These are phyloP conservation scores for Athalia rosae DNA, from an alignment of 2,888 invertebrate species.

Conservation along the genomic window DNA sequence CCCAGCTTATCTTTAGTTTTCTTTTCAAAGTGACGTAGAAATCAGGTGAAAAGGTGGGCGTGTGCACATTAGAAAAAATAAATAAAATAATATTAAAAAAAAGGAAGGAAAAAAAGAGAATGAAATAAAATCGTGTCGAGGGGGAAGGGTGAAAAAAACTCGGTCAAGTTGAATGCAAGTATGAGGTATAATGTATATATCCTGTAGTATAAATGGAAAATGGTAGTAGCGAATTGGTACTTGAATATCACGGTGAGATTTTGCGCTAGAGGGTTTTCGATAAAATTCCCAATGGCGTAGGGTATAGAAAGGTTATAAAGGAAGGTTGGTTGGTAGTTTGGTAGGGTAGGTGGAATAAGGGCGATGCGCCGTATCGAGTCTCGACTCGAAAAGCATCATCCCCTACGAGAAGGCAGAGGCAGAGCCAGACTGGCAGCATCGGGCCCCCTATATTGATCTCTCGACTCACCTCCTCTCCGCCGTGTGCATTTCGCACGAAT, in stretches of 20 bases:
- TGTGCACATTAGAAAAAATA: no score
- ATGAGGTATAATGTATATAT: not conserved
- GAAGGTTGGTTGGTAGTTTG: not conserved
- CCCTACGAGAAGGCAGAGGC: conserved; percentile 43
- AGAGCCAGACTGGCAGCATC: conserved; percentile 50
- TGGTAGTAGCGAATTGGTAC: conserved; percentile 2
- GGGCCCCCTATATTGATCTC: conserved; percentile 56
- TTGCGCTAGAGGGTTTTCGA: conserved; percentile 36
- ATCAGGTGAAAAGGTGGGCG: no score
- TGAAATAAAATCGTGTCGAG: no score
- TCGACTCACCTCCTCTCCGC: conserved; percentile 43
- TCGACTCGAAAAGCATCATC: conserved; percentile 40
- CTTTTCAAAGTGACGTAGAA: no score
- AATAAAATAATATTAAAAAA: no score
- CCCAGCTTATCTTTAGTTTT: no score
- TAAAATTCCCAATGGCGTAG: not conserved
- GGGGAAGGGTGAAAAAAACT: no score
- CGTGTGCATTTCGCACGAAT: conserved; percentile 40
- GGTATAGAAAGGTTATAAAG: conserved; percentile 23
- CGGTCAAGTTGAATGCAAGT: no score
- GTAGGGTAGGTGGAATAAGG: not conserved
- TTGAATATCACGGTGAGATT: not conserved
- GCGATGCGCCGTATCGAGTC: conserved; percentile 43
- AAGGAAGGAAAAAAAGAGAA: no score
- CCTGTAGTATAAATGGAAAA: not conserved